Evolutionary conservation across 2,113 vertebrate genomes (phyloP), one percentile per base, ranked within the genome.

Genomic region (Jaculus jaculus): DNA sequence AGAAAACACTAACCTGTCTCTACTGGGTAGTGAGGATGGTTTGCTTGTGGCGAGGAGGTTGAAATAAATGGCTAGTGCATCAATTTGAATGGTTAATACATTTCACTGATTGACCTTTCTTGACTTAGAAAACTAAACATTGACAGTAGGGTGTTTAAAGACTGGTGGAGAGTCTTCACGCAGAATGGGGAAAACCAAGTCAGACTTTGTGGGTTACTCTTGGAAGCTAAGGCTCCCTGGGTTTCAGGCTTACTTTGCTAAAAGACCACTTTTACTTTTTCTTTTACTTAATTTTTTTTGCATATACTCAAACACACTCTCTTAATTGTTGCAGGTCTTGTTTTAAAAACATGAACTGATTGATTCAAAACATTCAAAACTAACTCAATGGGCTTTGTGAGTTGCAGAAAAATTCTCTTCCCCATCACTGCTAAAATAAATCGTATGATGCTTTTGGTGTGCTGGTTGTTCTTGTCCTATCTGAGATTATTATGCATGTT

Each of bases 321-420:
- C 42, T 96, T 21, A 89, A 3, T 32, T 63, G 0, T 37, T 60
- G 80, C 11, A 58, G 26, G 26, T 30, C 5, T 94, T 18, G 34
- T 91, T 94, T 71, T 82, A 92, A 89, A 15, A 7, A 89, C 83
- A 32, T 34, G 77, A 84, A 39, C 72, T 32, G 39, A 90, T 66
- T 32, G 39, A 90, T 66, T 83, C 75, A 74, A 68, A 74, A 47
- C 0, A 1, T 16, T 63, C 65, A 90, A 93, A 87, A 77, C 54
- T 13, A 34, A n/a, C 42, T 66, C 63, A 7, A 0, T 58, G 21
- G 54, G 63, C 86, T 91, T 80, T 92, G 51, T 54, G 69, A 80
- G 15, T 37, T 37, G 13, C 37, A 72, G 65, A 21, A 77, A 37
- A 89, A 24, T n/a, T 24, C 15, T 54, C 66, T 58, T 89, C 42